Evolutionary conservation across 2,888 invertebrate species (phyloP), one percentile per base, ranked within the genome.

Genomic region (Liposcelis brunnea): DNA sequence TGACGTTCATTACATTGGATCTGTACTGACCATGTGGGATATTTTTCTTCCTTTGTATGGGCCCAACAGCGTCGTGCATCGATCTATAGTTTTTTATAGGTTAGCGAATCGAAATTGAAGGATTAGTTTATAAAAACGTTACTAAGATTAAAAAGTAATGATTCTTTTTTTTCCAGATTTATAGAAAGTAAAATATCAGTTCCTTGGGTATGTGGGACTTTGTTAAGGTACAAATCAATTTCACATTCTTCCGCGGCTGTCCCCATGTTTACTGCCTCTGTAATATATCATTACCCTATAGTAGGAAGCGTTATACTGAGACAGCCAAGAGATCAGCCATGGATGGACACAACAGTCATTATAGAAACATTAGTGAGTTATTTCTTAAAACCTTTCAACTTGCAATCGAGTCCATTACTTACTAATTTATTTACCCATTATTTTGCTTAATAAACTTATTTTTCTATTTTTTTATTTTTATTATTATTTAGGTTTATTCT

Each of bases 21-120:
- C 77, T 45, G 82, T 83, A 61, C 67, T 85, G 11, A 77, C 70
- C 50, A 81, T 80, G 1, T 82, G 83, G 77, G 94, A 94, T 59
- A 71, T 76, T 2, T 90, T 77, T 63, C 67, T 94, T 42, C 90
- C 91, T 0, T 65, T 94, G 19, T 79, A 80, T 54, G 93, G 93
- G 0, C 61, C 66, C 1, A 61, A 80, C 54, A 89, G 87, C 53
- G 72, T 93, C 43, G 65, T 81, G 40, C 89, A 90, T 50, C 68
- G 93, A 49, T 77, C 86, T 6, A 58, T 94, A 38, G 80, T 83
- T 1, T 68, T 89, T 50, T 77, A 83, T 57, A 77, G 77, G 79
- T 79, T 61, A 59, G 59, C 53, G 42, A 31, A 47, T 40, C 4
- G 37, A 12, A 42, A 31, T 26, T 26, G 26, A n/a, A n/a, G n/a